These are phyloP conservation scores for Andrena bucephala DNA, from an alignment of 2,888 invertebrate genomes.

Conservation along the genomic window DNA sequence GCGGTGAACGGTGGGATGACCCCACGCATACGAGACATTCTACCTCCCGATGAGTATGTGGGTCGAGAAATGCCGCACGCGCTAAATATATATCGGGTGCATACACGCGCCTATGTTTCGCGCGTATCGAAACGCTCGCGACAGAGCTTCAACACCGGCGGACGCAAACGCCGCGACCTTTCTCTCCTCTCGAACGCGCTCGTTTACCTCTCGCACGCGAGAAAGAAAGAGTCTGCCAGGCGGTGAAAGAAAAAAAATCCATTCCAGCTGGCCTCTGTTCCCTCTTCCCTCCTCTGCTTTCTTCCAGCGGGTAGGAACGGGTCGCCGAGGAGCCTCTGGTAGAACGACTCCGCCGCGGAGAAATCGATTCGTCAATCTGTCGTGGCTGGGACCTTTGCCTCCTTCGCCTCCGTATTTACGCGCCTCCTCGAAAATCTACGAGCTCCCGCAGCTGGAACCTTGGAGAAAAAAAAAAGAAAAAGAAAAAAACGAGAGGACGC, in stretches of 20 bases:
- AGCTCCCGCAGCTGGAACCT: background rate
- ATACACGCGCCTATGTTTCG: constrained; percentile 53
- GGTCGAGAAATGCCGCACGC: constrained; percentile 82
- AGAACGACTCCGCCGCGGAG: constrained; percentile 49
- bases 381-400: constrained; percentile 62
- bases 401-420: constrained; percentile 51
- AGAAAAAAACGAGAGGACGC: background rate
- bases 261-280: background rate
- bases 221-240: background rate
- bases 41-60: constrained; percentile 80
- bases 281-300: background rate
- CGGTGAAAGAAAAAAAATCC: constrained; percentile 1
- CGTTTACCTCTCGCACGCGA: constrained; percentile 3
- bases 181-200: background rate
- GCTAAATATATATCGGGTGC: constrained; percentile 79
- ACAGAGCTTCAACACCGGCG: constrained; percentile 18
- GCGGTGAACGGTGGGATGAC: constrained; percentile 71
- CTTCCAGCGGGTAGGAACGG: background rate
- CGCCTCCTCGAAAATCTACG: constrained; percentile 47
- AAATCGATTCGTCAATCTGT: constrained; percentile 71
- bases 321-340: constrained; percentile 3
- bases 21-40: constrained; percentile 78
- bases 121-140: constrained; percentile 29
- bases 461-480: background rate
- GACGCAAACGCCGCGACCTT: background rate